Percentiles rank a stretch among this genome's conserved stretches.
These are phyloP conservation scores for Eulithis testata DNA, from an alignment of 2,888 invertebrate species.

Conservation along the genomic window DNA sequence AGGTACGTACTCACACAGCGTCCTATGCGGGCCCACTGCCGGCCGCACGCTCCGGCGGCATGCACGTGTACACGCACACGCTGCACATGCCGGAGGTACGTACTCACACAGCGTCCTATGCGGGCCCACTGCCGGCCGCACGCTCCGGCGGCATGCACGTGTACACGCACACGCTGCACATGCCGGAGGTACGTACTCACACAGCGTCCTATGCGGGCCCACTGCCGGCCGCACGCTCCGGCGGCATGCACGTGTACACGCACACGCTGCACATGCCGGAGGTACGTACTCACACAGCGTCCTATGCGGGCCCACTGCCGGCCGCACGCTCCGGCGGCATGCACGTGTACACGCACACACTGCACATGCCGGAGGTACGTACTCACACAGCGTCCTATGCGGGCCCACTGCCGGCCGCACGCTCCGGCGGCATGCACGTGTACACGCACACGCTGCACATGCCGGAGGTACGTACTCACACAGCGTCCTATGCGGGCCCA, in stretches of 20 bases:
- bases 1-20: no score
- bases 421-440: slow-evolving; percentile 54
- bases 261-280: slow-evolving; percentile 73
- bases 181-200: slow-evolving; percentile 71
- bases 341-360: slow-evolving; percentile 65
- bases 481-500: slow-evolving; percentile 49
- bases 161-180: slow-evolving; percentile 69
- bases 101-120: no score
- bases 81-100: slow-evolving; percentile 69
- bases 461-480: slow-evolving; percentile 68
- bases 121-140: slow-evolving; percentile 49
- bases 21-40: slow-evolving; percentile 49
- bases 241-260: slow-evolving; percentile 60
- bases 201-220: slow-evolving; percentile 50
- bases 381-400: slow-evolving; percentile 39
- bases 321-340: slow-evolving; percentile 50
- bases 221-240: slow-evolving; percentile 42
- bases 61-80: slow-evolving; percentile 67
- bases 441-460: slow-evolving; percentile 72
- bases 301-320: slow-evolving; percentile 49
- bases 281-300: no score
- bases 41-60: slow-evolving; percentile 47
- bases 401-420: slow-evolving; percentile 49
- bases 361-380: slow-evolving; percentile 70
- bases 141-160: slow-evolving; percentile 54